Conservation (phyloP, 1,140 invertebrate genomes). For the Cylas formicarius region DNA sequence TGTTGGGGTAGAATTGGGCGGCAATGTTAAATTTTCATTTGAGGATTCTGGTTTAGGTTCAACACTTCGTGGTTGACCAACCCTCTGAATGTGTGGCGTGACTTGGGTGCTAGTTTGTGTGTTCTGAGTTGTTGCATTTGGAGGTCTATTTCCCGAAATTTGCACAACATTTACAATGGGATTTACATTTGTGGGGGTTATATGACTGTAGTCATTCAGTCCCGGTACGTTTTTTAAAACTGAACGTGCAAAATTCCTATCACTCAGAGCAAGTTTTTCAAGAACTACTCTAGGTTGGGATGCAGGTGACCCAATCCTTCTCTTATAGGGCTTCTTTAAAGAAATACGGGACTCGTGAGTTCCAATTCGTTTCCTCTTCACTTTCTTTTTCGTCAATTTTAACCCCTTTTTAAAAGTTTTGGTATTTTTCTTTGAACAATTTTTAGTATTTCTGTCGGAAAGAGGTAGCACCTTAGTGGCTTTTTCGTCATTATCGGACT, state of each 20-base stretch:
- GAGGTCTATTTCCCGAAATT: slow-evolving; percentile 38
- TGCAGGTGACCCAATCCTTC: no score
- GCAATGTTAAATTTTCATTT: slow-evolving; percentile 35
- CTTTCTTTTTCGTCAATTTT: no score
- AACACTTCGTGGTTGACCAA: slow-evolving; percentile 38
- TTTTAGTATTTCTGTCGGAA: no score
- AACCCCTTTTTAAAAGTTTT: no score
- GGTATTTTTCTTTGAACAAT: no score
- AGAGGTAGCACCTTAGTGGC: no score
- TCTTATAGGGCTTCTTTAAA: no score
- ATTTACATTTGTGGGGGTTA: slow-evolving; percentile 46
- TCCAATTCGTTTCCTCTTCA: no score
- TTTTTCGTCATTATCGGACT: no score
- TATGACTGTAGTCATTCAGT: slow-evolving; percentile 49
- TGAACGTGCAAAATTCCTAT: slow-evolving; percentile 22
- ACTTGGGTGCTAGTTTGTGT: slow-evolving; percentile 40
- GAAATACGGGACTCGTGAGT: no score
- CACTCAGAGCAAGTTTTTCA: no score
- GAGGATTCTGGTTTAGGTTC: slow-evolving; percentile 31
- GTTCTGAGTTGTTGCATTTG: slow-evolving; percentile 29
- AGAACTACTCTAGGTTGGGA: no score
- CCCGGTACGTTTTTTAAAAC: slow-evolving; percentile 47
- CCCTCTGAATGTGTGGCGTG: slow-evolving; percentile 43
- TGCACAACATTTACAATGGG: slow-evolving; percentile 55
- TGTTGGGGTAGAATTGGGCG: slow-evolving; percentile 24